A percentile compares a stretch with the other conserved stretches of the same genome.
Evolutionary conservation across 2,797 vertebrate genomes (phyloP).

Genomic region (Aeoliscus strigatus): DNA sequence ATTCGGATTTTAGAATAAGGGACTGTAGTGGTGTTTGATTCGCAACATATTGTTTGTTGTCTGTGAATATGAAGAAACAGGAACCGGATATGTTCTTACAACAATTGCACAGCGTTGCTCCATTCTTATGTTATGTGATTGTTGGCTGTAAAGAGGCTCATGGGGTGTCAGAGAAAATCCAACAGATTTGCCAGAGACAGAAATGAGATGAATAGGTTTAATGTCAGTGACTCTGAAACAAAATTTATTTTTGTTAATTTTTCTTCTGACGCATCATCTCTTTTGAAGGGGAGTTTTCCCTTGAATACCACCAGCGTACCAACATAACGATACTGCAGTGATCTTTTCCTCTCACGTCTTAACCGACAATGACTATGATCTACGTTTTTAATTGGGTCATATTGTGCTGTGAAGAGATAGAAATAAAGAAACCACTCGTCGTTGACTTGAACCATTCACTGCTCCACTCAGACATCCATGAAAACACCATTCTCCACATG

Average conservation of each 20-base stretch:
- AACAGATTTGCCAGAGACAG: too few species aligned
- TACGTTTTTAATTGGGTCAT: not conserved
- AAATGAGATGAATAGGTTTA: too few species aligned
- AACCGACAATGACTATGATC: not conserved
- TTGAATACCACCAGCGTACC: too few species aligned
- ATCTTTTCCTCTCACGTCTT: too few species aligned
- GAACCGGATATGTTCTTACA: conserved; percentile 12
- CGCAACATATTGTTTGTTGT: accelerated
- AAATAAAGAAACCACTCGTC: accelerated
- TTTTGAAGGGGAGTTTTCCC: too few species aligned
- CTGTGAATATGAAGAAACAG: conserved; percentile 3
- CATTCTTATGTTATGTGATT: not conserved
- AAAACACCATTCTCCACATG: not conserved
- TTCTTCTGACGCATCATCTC: too few species aligned
- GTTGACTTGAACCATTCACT: too few species aligned
- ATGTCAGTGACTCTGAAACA: too few species aligned
- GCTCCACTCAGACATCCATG: not conserved
- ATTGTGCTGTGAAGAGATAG: not conserved
- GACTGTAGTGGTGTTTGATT: not conserved
- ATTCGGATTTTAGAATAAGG: too few species aligned
- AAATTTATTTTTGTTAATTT: too few species aligned
- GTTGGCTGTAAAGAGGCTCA: not conserved
- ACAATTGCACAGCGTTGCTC: not conserved
- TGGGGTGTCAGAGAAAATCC: too few species aligned
- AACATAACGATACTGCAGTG: too few species aligned